Evolutionary conservation across 2,888 invertebrate genomes (phyloP).

Genomic region (Netelia inedita): DNA sequence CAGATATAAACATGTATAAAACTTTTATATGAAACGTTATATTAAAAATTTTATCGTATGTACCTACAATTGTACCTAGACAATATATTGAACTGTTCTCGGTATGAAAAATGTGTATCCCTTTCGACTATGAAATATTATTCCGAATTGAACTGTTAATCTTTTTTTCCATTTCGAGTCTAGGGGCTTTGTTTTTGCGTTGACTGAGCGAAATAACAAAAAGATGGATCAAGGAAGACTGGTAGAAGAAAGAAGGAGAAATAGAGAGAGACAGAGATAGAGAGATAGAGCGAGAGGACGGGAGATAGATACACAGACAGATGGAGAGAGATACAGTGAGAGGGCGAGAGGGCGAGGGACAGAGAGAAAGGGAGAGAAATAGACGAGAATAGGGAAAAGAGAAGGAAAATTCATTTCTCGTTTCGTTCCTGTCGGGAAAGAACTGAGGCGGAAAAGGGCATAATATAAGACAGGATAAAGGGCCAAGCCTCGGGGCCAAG

Average conservation of each 20-base stretch:
- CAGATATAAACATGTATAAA: no score
- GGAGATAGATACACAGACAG: neutral
- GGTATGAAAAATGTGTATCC: no score
- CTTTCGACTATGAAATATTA: neutral
- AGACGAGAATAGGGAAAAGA: constrained; percentile 6
- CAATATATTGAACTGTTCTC: no score
- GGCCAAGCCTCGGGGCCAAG: constrained; percentile 48
- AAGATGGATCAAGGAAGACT: no score
- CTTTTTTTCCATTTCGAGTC: constrained; percentile 39
- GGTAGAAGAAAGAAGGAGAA: neutral
- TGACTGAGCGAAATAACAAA: neutral
- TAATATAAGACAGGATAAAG: neutral
- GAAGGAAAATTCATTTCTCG: constrained; percentile 54
- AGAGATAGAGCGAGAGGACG: neutral
- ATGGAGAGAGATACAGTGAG: no score
- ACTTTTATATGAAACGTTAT: no score
- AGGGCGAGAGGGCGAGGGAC: constrained; percentile 9
- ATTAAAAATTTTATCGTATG: no score
- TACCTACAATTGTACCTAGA: no score
- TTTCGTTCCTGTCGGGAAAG: constrained; percentile 47
- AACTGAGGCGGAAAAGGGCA: constrained; percentile 5
- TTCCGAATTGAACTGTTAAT: constrained; percentile 22
- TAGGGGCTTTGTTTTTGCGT: neutral
- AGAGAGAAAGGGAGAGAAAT: neutral
- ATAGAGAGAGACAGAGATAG: neutral